These are phyloP conservation scores for Drosophila meridiana DNA, from an alignment of 2,888 invertebrate genomes.

Conservation along the genomic window DNA sequence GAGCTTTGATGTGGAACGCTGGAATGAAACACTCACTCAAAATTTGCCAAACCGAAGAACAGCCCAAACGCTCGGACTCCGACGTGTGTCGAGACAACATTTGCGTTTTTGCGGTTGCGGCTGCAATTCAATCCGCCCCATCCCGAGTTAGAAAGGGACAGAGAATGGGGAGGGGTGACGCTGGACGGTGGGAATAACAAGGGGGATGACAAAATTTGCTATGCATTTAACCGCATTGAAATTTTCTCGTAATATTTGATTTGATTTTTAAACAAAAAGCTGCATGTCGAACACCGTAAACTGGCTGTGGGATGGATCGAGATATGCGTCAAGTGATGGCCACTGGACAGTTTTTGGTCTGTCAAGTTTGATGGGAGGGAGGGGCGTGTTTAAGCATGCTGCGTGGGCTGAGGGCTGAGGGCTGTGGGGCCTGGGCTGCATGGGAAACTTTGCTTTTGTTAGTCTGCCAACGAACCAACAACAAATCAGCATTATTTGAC, in stretches of 20 bases:
- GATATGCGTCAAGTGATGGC: conserved; percentile 56
- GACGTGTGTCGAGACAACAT: conserved; percentile 68
- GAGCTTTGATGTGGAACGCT: not conserved
- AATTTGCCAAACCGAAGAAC: conserved; percentile 18
- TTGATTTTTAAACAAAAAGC: conserved; percentile 77
- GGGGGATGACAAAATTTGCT: conserved; percentile 65
- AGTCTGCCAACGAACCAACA: conserved; percentile 73
- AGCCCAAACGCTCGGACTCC: conserved; percentile 7
- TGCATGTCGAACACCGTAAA: conserved; percentile 25
- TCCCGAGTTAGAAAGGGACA: too few relatives aligned
- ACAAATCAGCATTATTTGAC: conserved; percentile 82
- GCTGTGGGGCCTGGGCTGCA: not conserved
- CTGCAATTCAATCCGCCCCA: conserved; percentile 7
- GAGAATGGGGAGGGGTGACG: too few relatives aligned
- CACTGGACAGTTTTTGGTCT: conserved; percentile 39
- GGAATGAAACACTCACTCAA: conserved; percentile 11
- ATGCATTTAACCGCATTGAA: conserved; percentile 80
- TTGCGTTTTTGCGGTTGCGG: conserved; percentile 77
- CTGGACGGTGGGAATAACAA: too few relatives aligned
- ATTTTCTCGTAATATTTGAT: conserved; percentile 81
- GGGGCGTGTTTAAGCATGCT: not conserved
- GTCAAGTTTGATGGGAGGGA: conserved; percentile 23
- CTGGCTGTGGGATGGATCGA: conserved; percentile 19
- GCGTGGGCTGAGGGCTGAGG: not conserved
- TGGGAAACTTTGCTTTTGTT: conserved; percentile 67